A percentile compares a stretch with the other conserved stretches of the same genome.
Evolutionary conservation across 2,888 invertebrate genomes (phyloP).

Genomic region (Ichneumon xanthorius): DNA sequence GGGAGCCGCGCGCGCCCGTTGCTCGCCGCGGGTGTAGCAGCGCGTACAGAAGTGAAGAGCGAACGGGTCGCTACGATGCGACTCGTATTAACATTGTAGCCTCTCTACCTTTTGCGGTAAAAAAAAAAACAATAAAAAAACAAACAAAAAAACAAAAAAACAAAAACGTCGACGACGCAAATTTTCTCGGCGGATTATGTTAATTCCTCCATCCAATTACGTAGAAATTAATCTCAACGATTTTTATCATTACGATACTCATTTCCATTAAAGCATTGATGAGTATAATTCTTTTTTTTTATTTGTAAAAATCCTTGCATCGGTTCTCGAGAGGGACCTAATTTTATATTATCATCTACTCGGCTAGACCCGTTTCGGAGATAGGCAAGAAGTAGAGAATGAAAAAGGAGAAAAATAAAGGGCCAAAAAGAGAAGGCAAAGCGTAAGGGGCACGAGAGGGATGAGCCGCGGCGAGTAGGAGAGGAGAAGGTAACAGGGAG

Average conservation of each 20-base stretch:
- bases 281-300: background rate
- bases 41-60: constrained; percentile 21
- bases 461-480: constrained; percentile 27
- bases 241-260: background rate
- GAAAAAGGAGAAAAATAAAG: constrained; percentile 40
- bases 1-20: constrained; percentile 48
- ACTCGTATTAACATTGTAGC: constrained; percentile 61
- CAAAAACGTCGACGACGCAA: background rate
- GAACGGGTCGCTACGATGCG: constrained; percentile 54
- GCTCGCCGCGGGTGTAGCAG: constrained; percentile 46
- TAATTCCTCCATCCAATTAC: background rate
- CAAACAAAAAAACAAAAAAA: too few relatives aligned
- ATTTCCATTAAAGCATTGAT: background rate
- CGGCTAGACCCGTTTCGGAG: constrained; percentile 16
- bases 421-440: constrained; percentile 17
- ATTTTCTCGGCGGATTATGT: constrained; percentile 2
- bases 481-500: constrained; percentile 63
- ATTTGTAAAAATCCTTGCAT: background rate
- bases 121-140: too few relatives aligned
- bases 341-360: constrained; percentile 13
- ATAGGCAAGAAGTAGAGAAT: constrained; percentile 46
- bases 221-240: background rate
- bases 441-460: constrained; percentile 12
- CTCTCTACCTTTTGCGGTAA: constrained; percentile 13
- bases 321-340: background rate